Percentiles rank a stretch among this genome's conserved stretches.
phyloP scores from a whole-genome alignment of 2,797 vertebrate species.

The Pseudochromis fuscus region DNA sequence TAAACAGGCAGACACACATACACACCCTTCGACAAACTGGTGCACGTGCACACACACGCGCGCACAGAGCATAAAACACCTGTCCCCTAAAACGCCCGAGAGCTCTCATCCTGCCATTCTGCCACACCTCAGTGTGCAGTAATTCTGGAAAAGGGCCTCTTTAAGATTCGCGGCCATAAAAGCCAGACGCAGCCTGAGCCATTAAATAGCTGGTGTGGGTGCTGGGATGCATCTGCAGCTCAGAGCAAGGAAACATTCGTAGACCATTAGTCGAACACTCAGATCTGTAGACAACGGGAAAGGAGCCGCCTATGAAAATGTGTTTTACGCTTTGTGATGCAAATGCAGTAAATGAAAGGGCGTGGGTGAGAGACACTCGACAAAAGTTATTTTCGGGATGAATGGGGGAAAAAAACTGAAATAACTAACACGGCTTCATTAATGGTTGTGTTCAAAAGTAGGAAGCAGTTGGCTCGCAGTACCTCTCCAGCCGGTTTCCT shows the following conservation, averaged over 20 bases:
- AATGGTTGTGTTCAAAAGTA: conserved; percentile 55
- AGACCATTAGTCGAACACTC: conserved; percentile 68
- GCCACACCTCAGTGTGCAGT: conserved; percentile 79
- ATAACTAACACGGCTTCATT: conserved; percentile 47
- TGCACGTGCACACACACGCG: conserved; percentile 7
- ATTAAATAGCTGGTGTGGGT: conserved; percentile 73
- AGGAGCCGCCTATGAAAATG: conserved; percentile 56
- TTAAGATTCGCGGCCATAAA: conserved; percentile 78
- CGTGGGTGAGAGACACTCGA: conserved; percentile 53
- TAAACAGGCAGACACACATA: conserved; percentile 25
- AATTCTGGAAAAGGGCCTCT: conserved; percentile 76
- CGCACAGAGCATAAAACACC: conserved; percentile 75
- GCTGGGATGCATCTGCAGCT: conserved; percentile 70
- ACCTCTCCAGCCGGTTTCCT: conserved; percentile 35
- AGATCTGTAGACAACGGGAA: conserved; percentile 67
- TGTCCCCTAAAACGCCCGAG: conserved; percentile 78
- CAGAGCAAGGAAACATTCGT: conserved; percentile 59
- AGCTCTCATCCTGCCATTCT: conserved; percentile 69
- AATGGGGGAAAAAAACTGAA: conserved; percentile 55
- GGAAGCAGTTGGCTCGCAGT: conserved; percentile 49
- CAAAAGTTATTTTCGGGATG: conserved; percentile 58
- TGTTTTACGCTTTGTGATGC: conserved; percentile 71
- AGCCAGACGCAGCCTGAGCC: conserved; percentile 64
- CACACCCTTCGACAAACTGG: conserved; percentile 17
- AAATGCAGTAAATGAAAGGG: conserved; percentile 68